Evolutionary conservation across 2,888 invertebrate genomes (phyloP).

Genomic region (Himalopsyche japonica): DNA sequence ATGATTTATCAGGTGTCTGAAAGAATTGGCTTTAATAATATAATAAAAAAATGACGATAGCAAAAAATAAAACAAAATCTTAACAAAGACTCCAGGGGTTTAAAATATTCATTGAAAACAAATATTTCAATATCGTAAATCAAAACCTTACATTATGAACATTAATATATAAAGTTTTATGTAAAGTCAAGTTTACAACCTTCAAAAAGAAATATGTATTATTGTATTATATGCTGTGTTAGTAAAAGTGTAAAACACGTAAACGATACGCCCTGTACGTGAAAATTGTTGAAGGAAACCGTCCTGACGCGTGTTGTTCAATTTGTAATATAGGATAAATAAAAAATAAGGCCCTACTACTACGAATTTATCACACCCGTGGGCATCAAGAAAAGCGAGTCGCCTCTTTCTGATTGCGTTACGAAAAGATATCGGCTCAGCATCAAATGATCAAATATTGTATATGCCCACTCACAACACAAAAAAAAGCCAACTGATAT

Average conservation of each 20-base stretch:
- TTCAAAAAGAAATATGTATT: too few species aligned
- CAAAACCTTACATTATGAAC: too few species aligned
- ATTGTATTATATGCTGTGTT: too few species aligned
- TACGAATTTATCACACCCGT: neutral
- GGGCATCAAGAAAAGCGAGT: neutral
- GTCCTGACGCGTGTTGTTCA: neutral
- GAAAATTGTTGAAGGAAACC: neutral
- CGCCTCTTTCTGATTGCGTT: neutral
- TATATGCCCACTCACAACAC: neutral
- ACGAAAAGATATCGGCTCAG: neutral
- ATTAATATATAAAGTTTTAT: too few species aligned
- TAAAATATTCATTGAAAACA: too few species aligned
- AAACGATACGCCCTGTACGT: neutral
- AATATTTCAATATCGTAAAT: too few species aligned
- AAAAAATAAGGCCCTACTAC: neutral
- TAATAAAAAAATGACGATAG: too few species aligned
- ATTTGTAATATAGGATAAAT: neutral
- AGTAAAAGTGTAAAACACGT: neutral
- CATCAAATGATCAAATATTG: neutral
- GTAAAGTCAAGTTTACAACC: too few species aligned
- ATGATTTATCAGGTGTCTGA: too few species aligned
- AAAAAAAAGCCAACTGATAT: neutral
- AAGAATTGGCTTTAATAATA: too few species aligned
- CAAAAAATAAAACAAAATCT: too few species aligned
- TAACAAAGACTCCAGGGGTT: too few species aligned